These are phyloP conservation scores for Acrossocheilus fasciatus DNA, from an alignment of 2,797 vertebrate genomes.

Conservation along the genomic window DNA sequence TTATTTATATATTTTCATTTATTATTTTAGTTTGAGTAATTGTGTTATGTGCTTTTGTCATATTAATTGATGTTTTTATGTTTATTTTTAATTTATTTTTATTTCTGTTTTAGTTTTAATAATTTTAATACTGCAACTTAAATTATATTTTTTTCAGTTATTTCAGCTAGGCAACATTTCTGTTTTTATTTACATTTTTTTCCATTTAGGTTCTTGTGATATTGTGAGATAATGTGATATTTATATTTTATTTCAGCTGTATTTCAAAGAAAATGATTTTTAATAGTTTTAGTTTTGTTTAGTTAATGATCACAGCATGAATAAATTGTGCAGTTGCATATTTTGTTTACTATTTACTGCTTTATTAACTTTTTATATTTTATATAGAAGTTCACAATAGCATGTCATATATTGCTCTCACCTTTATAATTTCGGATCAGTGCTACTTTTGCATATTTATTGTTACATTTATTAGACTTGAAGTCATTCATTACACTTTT, in stretches of 20 bases:
- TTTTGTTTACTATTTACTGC: no score
- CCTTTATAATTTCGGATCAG: no score
- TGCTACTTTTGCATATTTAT: not conserved
- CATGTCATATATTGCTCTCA: no score
- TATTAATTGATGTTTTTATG: not conserved
- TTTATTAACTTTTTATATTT: no score
- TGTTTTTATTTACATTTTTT: not conserved
- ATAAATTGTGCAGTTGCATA: no score
- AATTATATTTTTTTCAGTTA: not conserved
- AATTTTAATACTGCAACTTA: not conserved
- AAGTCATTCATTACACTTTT: not conserved
- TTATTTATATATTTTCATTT: not conserved
- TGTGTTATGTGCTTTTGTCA: not conserved
- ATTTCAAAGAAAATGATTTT: not conserved
- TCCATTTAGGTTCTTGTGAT: not conserved
- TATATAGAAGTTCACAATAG: no score
- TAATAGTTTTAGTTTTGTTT: not conserved
- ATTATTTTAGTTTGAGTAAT: not conserved
- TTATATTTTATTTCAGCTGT: not conserved
- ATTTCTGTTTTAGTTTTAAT: not conserved
- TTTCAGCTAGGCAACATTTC: not conserved
- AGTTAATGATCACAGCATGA: no score
- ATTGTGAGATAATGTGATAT: no score
- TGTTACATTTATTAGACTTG: not conserved
- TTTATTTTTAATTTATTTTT: no score